Evolutionary conservation across 1,140 invertebrate species (phyloP), one percentile per base, ranked within the genome.

Genomic region (Planococcus citri): DNA sequence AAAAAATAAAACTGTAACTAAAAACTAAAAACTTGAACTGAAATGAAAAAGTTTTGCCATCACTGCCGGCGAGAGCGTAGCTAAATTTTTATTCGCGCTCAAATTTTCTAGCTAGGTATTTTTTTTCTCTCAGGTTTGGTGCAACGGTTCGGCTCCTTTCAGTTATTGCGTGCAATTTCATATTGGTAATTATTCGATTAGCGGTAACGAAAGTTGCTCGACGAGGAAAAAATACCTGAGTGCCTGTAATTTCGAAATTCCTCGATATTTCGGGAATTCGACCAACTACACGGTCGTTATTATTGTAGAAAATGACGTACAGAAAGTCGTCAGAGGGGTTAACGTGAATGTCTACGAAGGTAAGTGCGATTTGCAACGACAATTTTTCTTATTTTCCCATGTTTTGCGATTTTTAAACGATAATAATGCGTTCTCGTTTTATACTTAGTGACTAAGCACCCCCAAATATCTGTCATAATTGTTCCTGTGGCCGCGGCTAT

Each of bases 381-480:
- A 3, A 69, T 61, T 3, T 1, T 10, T 1, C 27, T 20, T 61
- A 21, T 68, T 8, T 29, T 27, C 21, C n/a, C 17, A 22, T 61
- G 6, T 1, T 41, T 10, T 17, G 14, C 27, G 12, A 4, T 69
- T 61, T 71, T 10, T 58, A n/a, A n/a, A n/a, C n/a, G n/a, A n/a
- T n/a, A n/a, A n/a, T n/a, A n/a, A n/a, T n/a, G n/a, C n/a, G n/a
- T 37, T 51, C 73, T 74, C 73, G 68, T 75, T 75, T 75, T 77
- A 69, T 73, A 83, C 84, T 71, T 77, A 91, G 90, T 85, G 6
- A 83, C 83, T 38, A 84, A 84, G 60, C 87, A 89, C 73, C 83
- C 88, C 0, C 90, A 91, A 74, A 77, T 94, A 68, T 92, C 90
- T 0, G 88, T 94, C 1, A 91, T 93, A 1, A 85, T 92, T 38